phyloP scores from a whole-genome alignment of 2,797 vertebrate species.

The Hipposideros larvatus region DNA sequence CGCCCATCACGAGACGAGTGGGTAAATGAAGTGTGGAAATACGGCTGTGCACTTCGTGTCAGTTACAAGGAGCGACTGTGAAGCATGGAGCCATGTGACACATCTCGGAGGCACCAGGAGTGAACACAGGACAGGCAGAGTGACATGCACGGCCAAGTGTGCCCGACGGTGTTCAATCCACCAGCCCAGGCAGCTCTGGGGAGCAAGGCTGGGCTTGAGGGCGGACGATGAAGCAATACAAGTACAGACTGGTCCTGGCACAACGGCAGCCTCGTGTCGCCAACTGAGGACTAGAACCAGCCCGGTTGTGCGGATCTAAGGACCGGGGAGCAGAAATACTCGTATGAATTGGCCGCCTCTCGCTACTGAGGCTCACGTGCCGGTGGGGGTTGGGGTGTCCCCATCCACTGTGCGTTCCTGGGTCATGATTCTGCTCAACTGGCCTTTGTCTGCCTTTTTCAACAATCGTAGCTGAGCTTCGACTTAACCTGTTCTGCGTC shows the following conservation, averaged over 20 bases:
- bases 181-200: background rate
- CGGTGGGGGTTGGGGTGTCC: background rate
- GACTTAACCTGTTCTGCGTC: constrained; percentile 50
- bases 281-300: accelerated
- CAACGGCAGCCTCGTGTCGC: accelerated
- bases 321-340: no score
- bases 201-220: background rate
- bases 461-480: background rate
- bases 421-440: background rate
- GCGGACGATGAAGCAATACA: no score
- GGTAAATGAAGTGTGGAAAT: accelerated
- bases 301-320: no score
- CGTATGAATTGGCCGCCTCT: background rate
- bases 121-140: background rate
- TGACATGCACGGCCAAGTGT: accelerated
- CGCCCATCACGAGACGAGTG: accelerated
- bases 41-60: accelerated
- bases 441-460: background rate
- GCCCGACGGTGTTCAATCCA: background rate
- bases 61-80: accelerated
- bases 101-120: accelerated
- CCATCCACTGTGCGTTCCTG: accelerated
- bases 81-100: accelerated
- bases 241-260: no score
- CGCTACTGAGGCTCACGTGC: accelerated